These are phyloP conservation scores for Pelecanus crispus DNA, from an alignment of 2,113 vertebrate genomes.

Conservation along the genomic window DNA sequence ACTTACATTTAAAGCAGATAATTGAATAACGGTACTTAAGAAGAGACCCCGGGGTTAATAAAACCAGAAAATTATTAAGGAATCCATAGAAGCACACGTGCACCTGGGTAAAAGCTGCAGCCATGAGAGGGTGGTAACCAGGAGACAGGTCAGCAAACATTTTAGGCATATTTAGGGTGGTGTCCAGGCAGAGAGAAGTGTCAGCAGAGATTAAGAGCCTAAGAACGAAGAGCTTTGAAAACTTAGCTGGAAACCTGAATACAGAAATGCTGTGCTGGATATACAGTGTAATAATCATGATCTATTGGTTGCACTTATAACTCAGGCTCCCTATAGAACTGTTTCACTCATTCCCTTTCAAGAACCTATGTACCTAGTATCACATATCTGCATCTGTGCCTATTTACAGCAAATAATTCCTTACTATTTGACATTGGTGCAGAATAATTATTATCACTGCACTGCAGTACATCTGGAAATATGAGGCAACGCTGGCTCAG, in stretches of 20 bases:
- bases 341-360: background rate
- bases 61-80: background rate
- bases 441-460: background rate
- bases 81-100: background rate
- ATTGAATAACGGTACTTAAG: background rate
- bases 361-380: background rate
- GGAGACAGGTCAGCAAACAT: background rate
- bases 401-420: conserved; percentile 3
- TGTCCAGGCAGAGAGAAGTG: background rate
- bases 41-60: background rate
- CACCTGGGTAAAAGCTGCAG: background rate
- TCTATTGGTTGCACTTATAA: background rate
- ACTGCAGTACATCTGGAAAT: background rate
- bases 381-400: background rate
- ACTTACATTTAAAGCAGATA: background rate
- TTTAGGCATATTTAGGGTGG: background rate
- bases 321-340: background rate
- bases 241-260: background rate
- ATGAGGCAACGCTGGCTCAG: background rate
- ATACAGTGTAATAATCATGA: background rate
- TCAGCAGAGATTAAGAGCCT: background rate
- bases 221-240: background rate
- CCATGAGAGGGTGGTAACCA: background rate
- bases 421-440: background rate
- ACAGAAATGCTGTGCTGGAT: background rate